A percentile compares a stretch with the other conserved stretches of the same genome.
phyloP scores from a whole-genome alignment of 2,113 vertebrate species.

The Tragelaphus strepsiceros region DNA sequence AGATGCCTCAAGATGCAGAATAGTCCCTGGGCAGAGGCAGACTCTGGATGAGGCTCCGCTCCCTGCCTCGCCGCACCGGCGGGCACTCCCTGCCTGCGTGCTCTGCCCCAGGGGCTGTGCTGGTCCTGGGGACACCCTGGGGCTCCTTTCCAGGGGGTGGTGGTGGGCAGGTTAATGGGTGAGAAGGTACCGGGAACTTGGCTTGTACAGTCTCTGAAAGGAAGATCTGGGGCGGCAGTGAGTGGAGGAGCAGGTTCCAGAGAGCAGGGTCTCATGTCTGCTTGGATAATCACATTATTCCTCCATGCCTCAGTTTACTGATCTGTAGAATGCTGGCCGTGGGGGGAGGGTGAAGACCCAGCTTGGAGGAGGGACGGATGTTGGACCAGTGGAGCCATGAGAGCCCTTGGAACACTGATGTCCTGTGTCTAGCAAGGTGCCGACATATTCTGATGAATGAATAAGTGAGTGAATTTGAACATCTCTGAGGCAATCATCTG shows the following conservation, averaged over 20 bases:
- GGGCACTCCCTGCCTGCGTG: fast-evolving
- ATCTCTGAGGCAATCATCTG: fast-evolving
- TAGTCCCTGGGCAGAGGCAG: fast-evolving
- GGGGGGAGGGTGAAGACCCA: not conserved
- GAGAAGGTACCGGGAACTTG: fast-evolving
- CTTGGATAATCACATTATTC: not conserved
- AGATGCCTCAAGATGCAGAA: too few species aligned
- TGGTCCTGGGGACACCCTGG: not conserved
- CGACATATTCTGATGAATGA: not conserved
- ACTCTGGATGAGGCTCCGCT: fast-evolving
- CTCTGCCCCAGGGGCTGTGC: not conserved
- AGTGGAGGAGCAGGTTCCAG: not conserved
- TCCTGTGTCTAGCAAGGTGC: fast-evolving
- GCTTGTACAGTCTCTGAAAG: fast-evolving
- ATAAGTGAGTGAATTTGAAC: not conserved
- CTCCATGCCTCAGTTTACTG: not conserved
- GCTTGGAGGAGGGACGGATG: fast-evolving
- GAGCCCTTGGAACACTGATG: fast-evolving
- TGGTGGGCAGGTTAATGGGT: fast-evolving
- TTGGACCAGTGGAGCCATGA: fast-evolving
- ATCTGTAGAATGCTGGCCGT: not conserved
- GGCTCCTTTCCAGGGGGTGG: not conserved
- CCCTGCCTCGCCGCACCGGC: fast-evolving
- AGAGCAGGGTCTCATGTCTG: not conserved
- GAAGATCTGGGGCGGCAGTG: too few species aligned